Conservation (phyloP, 2,888 invertebrate species). For the Liposcelis brunnea region DNA sequence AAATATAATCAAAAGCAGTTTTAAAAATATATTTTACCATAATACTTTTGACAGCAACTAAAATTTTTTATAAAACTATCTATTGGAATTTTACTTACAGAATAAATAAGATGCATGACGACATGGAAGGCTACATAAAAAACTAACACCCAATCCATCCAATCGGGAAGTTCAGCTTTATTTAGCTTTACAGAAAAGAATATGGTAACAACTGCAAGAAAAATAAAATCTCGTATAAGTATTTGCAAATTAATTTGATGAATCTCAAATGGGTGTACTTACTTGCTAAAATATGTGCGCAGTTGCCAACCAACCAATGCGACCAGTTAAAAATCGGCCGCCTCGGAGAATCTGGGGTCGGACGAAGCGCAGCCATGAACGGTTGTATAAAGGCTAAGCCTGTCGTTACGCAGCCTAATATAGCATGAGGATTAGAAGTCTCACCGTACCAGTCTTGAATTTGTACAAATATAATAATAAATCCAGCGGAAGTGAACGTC, state of each 20-base stretch:
- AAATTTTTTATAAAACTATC: neutral
- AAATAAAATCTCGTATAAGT: slow-evolving; percentile 6
- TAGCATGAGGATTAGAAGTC: slow-evolving; percentile 64
- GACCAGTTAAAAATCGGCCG: slow-evolving; percentile 79
- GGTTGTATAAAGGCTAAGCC: slow-evolving; percentile 71
- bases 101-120: slow-evolving; percentile 65
- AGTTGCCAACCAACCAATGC: slow-evolving; percentile 78
- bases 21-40: neutral
- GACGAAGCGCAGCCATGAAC: slow-evolving; percentile 70
- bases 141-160: slow-evolving; percentile 76
- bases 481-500: slow-evolving; percentile 57
- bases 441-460: slow-evolving; percentile 52
- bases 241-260: no score
- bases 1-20: neutral
- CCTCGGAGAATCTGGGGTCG: slow-evolving; percentile 62
- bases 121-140: slow-evolving; percentile 83
- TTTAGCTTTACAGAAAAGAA: slow-evolving; percentile 78
- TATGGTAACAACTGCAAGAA: slow-evolving; percentile 67
- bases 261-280: slow-evolving; percentile 25
- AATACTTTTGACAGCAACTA: neutral
- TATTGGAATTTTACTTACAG: slow-evolving; percentile 41
- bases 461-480: slow-evolving; percentile 67
- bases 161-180: slow-evolving; percentile 71
- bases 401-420: slow-evolving; percentile 62
- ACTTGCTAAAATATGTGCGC: slow-evolving; percentile 76